Conservation (phyloP, 2,113 vertebrate genomes). For the Sprattus sprattus region DNA sequence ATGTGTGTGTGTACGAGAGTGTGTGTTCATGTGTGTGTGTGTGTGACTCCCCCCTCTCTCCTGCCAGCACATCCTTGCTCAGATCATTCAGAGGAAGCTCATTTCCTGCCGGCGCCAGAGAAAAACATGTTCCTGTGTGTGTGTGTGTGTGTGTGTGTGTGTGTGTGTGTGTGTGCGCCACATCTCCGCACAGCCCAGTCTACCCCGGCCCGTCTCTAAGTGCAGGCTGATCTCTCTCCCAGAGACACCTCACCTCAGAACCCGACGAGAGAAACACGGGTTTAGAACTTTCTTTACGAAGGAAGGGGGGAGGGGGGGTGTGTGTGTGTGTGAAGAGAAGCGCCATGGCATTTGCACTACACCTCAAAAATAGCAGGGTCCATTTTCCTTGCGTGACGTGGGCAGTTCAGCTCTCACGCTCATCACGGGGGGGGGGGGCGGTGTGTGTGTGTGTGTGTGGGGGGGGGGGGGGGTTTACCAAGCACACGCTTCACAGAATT, state of each 20-base stretch:
- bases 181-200: background rate
- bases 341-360: background rate
- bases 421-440: background rate
- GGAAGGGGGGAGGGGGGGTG: too few relatives aligned
- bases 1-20: too few relatives aligned
- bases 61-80: conserved; percentile 34
- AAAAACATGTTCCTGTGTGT: background rate
- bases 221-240: background rate
- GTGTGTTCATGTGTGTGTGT: background rate
- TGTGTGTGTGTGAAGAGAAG: background rate
- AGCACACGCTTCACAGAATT: background rate
- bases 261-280: background rate
- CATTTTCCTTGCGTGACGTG: background rate
- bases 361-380: background rate
- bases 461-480: background rate
- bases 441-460: too few relatives aligned
- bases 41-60: conserved; percentile 8
- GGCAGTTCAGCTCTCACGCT: background rate
- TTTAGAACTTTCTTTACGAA: background rate
- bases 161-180: background rate
- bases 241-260: background rate
- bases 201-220: background rate
- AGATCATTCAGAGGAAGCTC: conserved; percentile 37
- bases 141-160: background rate
- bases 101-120: conserved; percentile 36